Conservation (phyloP, 2,797 vertebrate genomes). For the Parotocinclus haroldoi region DNA sequence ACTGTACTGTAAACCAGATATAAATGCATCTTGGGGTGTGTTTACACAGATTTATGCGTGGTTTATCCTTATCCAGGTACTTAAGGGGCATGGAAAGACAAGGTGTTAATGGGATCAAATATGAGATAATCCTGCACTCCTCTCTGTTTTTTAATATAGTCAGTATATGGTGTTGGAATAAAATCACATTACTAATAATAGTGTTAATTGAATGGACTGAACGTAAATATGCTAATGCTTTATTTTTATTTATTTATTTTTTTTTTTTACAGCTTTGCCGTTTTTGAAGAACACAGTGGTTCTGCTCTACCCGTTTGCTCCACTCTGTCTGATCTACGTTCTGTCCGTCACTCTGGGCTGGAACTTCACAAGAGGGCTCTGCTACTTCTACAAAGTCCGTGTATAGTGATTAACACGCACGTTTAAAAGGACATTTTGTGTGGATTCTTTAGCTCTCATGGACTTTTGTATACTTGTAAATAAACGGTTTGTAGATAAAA, state of each 20-base stretch:
- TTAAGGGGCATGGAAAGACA: no score
- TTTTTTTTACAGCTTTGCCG: slow-evolving; percentile 77
- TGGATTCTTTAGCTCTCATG: slow-evolving; percentile 38
- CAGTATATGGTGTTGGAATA: no score
- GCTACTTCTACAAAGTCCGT: slow-evolving; percentile 90
- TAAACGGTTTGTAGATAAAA: slow-evolving; percentile 60
- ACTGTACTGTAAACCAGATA: no score
- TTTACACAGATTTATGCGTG: no score
- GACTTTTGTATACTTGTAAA: slow-evolving; percentile 71
- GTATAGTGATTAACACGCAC: slow-evolving; percentile 72
- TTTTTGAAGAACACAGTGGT: slow-evolving; percentile 93
- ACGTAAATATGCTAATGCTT: neutral
- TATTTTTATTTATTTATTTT: no score
- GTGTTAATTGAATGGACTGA: no score
- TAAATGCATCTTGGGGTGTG: no score
- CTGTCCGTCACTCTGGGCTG: slow-evolving; percentile 89
- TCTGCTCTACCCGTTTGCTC: slow-evolving; percentile 90
- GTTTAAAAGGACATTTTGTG: neutral
- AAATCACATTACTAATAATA: no score
- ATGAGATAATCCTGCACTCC: no score
- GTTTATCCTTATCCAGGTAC: no score
- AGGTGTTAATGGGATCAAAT: no score
- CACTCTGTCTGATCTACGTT: slow-evolving; percentile 82
- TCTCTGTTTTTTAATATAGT: no score
- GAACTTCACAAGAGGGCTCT: slow-evolving; percentile 92